Base-by-base conservation (phyloP, 2,797 vertebrate species). In the Acrossocheilus fasciatus region DNA sequence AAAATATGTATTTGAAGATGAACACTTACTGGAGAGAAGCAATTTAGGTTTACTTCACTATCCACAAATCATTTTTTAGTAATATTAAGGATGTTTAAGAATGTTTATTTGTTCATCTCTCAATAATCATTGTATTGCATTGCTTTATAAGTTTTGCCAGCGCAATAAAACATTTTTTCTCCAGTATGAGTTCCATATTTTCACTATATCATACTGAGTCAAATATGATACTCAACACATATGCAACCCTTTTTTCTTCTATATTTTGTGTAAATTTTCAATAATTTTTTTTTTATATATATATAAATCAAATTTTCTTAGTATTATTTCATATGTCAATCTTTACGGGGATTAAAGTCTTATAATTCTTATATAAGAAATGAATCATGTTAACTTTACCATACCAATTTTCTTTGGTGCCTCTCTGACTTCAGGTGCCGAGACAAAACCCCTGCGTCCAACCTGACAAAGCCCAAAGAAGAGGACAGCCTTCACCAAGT, bases 401-500 rank as follows among this genome's bases (percentile, higher is more conserved):
- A 87, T 91, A 95, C 96, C 96, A 7, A 96, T 96, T 85, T 91
- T 96, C 82, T 91, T 94, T 36, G 96, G 96, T 23, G 90, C 93
- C 0, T 91, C 90, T 78, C 82, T 88, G 34, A 92, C 83, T 73
- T 92, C 92, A 18, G 94, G 81, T 4, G 92, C 90, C 2, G 94
- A 95, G 15, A 94, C 94, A 0, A 95, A 82, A 87, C 92, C 88
- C 62, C 93, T 91, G 17, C 82, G 91, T 34, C 92, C 93, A 1
- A 90, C 79, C 6, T 94, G 91, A 89, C 91, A 95, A 0, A 96
- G 89, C 4, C 92, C 93, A 85, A 96, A 87, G 52, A 96, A 59
- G 47, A 95, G 89, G 77, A 96, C 74, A 0, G 93, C 64, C 82
- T 92, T 93, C 88, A 94, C 69, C 0, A 93, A 23, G 17, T 83